Evolutionary conservation across 2,113 vertebrate species (phyloP).

Genomic region (Corythornis cristatus): DNA sequence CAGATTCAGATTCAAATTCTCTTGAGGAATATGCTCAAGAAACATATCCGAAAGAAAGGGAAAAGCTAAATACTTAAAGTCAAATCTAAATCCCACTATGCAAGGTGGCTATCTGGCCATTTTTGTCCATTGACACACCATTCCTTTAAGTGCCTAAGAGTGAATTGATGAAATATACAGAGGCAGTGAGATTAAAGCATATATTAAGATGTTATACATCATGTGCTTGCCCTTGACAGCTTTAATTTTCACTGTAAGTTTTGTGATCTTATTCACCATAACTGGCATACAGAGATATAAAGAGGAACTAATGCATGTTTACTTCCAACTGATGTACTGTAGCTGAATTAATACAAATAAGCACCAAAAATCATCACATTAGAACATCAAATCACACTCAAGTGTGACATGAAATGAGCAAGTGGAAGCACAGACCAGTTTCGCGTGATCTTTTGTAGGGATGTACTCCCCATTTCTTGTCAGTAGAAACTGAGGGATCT

Average conservation of each 20-base stretch:
- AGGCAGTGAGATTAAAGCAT: conserved; percentile 4
- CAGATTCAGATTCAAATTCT: background rate
- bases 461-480: background rate
- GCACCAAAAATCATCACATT: background rate
- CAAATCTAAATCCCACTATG: background rate
- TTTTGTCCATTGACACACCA: background rate
- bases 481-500: background rate
- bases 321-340: background rate
- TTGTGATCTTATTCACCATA: conserved; percentile 17
- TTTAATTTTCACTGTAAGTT: conserved; percentile 38
- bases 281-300: conserved; percentile 21
- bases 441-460: background rate
- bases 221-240: background rate
- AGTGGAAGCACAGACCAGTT: background rate
- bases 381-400: background rate
- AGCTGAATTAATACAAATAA: conserved; percentile 33
- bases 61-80: background rate
- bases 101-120: background rate
- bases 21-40: background rate
- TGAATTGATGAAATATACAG: background rate
- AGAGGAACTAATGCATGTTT: conserved; percentile 24
- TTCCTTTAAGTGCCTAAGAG: background rate
- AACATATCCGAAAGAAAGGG: background rate
- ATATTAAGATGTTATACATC: background rate
- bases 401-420: background rate